Conservation (phyloP, 2,797 vertebrate genomes). For the Craterocephalus amniculus region DNA sequence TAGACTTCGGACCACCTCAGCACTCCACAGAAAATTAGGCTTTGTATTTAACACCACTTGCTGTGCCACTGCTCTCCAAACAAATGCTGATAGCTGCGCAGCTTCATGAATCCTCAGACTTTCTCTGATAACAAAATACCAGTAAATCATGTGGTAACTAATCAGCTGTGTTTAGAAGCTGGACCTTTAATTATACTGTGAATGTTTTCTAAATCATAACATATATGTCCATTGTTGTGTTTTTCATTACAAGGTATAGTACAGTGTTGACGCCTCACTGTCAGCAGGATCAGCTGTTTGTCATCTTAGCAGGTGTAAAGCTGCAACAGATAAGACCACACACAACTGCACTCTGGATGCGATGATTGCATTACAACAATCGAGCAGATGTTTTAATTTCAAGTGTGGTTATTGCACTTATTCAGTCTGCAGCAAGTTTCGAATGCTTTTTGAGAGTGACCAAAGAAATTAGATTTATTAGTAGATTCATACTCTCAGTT, state of each 20-base stretch:
- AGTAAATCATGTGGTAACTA: background rate
- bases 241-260: background rate
- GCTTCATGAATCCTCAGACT: background rate
- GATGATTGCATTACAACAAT: background rate
- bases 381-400: background rate
- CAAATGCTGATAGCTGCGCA: conserved; percentile 7
- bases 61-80: background rate
- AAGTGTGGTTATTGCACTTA: background rate
- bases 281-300: background rate
- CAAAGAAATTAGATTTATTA: background rate
- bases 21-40: conserved; percentile 31
- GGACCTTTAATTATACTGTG: background rate
- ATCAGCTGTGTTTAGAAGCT: background rate
- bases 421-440: background rate
- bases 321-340: background rate
- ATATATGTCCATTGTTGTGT: background rate
- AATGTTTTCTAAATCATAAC: background rate
- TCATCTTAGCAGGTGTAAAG: background rate
- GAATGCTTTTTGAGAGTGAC: background rate
- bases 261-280: background rate
- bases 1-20: conserved; percentile 62
- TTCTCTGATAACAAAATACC: background rate
- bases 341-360: background rate
- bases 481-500: background rate
- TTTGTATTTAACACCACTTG: conserved; percentile 12